Evolutionary conservation across 2,113 vertebrate genomes (phyloP), one percentile per base, ranked within the genome.

Genomic region (Saimiri boliviensis): DNA sequence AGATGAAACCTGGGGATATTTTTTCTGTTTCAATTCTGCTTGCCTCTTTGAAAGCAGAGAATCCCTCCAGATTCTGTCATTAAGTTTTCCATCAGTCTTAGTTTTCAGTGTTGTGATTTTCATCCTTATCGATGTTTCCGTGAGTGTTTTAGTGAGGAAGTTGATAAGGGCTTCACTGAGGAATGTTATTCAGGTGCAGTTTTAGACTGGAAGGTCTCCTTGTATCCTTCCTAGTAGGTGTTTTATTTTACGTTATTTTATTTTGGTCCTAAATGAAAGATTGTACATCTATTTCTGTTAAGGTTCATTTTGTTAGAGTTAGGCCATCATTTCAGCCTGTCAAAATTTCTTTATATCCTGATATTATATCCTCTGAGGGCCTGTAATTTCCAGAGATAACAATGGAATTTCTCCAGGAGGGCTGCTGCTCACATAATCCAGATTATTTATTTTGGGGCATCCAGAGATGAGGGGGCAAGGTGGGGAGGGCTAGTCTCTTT

Each of bases 231-330:
- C 20, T 32, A 19, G 4, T 66, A 49, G 79, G 40, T 42, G n/a
- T 91, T 94, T 89, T 63, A 68, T 70, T 89, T 89, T 60, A 27
- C 13, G 5, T 82, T 86, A 71, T 56, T 94, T 96, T 95, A 85
- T 56, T 87, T 90, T 47, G 56, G 30, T 90, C 30, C 27, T 52
- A 89, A 70, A 86, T 86, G 84, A 92, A 83, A 35, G n/a, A 45
- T 35, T 87, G 37, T 4, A 58, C 52, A 74, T 90, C 94, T 70
- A 45, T 86, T 89, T 93, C 71, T 21, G 45, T 70, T 71, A 89
- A 35, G 30, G 16, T 93, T 73, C 52, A 52, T 77, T 93, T 87
- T 83, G 66, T 83, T 93, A 32, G 54, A 63, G 52, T 71, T 35
- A 92, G 35, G 37, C 37, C 27, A 89, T 73, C 37, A 60, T 66